phyloP scores from a whole-genome alignment of 92 coral and sea anemone genomes.

The Heteractis magnifica region DNA sequence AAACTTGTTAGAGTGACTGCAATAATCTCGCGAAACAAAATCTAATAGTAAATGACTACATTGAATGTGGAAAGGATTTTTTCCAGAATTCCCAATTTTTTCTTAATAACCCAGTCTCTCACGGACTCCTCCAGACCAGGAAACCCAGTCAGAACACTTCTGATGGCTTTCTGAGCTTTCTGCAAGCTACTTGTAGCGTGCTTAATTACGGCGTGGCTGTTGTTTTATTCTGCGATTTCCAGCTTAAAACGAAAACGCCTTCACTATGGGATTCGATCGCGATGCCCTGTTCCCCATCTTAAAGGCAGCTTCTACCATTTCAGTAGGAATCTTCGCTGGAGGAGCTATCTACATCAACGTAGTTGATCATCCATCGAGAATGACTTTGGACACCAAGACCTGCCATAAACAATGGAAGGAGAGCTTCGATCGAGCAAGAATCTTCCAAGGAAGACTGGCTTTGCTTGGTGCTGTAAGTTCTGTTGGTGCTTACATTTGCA shows the following conservation, averaged over 20 bases:
- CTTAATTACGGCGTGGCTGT: not conserved
- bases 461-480: conserved; percentile 43
- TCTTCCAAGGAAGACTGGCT: conserved; percentile 66
- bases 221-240: not conserved
- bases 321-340: conserved; percentile 70
- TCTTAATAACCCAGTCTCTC: not conserved
- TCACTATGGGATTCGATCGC: conserved; percentile 60
- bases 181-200: too few species aligned
- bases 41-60: too few species aligned
- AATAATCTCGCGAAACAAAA: too few species aligned
- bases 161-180: too few species aligned
- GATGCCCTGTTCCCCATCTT: conserved; percentile 62
- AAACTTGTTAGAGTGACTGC: too few species aligned
- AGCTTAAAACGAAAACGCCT: not conserved
- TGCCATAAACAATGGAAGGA: conserved; percentile 77
- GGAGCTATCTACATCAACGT: conserved; percentile 69
- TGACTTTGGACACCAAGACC: conserved; percentile 63
- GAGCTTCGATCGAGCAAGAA: conserved; percentile 61
- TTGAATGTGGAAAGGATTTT: not conserved
- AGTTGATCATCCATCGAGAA: conserved; percentile 78
- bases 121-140: not conserved
- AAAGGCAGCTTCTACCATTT: conserved; percentile 59
- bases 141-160: not conserved
- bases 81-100: not conserved
- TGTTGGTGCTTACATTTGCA: conserved; percentile 67